Conservation (phyloP, 2,113 vertebrate genomes). For the Hemicordylus capensis region DNA sequence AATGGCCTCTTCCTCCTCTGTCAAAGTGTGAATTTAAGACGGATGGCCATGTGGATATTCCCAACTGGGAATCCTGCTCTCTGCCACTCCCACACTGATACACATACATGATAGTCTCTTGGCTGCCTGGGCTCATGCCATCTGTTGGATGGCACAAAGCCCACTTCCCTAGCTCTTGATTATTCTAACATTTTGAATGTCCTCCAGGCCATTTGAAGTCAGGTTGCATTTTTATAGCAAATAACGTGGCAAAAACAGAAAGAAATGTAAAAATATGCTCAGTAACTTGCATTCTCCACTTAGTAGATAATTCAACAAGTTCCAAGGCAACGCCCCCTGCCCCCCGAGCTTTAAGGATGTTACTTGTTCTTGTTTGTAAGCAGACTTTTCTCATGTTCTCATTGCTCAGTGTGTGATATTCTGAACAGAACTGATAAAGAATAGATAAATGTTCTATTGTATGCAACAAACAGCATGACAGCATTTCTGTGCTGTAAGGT, state of each 20-base stretch:
- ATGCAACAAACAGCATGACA: conserved; percentile 10
- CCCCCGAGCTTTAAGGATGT: neutral
- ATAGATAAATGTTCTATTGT: neutral
- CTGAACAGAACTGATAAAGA: neutral
- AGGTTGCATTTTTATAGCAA: neutral
- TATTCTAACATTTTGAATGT: neutral
- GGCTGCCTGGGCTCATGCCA: conserved; percentile 65
- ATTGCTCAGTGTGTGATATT: neutral
- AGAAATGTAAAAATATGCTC: neutral
- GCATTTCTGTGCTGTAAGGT: neutral
- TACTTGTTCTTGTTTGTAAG: neutral
- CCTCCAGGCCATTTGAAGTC: neutral
- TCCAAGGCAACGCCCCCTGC: neutral
- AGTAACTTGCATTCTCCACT: conserved; percentile 4
- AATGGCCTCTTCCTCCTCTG: conserved; percentile 33
- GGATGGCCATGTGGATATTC: conserved; percentile 51
- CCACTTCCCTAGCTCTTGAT: conserved; percentile 40
- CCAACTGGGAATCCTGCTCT: conserved; percentile 63
- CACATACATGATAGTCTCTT: conserved; percentile 56
- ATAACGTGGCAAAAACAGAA: neutral
- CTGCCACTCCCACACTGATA: conserved; percentile 62
- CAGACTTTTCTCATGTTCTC: neutral
- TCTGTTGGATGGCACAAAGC: conserved; percentile 66
- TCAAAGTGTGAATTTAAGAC: conserved; percentile 44
- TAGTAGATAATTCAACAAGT: neutral